A percentile compares a stretch with the other conserved stretches of the same genome.
These are phyloP conservation scores for Chrysomela aeneicollis DNA, from an alignment of 2,888 invertebrate genomes.

Conservation along the genomic window DNA sequence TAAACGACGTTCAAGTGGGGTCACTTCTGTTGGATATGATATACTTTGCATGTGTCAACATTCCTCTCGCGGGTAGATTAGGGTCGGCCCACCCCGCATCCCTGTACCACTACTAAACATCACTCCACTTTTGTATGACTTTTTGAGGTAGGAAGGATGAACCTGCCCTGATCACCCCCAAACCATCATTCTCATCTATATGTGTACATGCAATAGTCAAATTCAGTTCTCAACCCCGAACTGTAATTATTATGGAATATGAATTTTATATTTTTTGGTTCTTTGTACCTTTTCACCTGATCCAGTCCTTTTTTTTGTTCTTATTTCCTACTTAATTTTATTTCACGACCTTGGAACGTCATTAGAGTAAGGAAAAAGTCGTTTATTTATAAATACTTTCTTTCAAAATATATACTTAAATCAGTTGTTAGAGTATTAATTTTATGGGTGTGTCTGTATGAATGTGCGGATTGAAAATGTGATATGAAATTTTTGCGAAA, in stretches of 20 bases:
- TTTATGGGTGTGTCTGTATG: constrained; percentile 47
- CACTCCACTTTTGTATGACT: constrained; percentile 52
- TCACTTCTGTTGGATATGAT: constrained; percentile 13
- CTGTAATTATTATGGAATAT: constrained; percentile 35
- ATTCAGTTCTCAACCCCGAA: constrained; percentile 40
- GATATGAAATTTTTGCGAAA: constrained; percentile 49
- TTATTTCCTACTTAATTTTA: constrained; percentile 48
- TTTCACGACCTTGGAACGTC: constrained; percentile 52
- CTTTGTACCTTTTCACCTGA: constrained; percentile 51
- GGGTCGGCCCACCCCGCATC: constrained; percentile 41
- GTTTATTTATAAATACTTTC: constrained; percentile 59
- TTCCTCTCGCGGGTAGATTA: constrained; percentile 55
- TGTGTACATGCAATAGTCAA: constrained; percentile 55
- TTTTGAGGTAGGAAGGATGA: constrained; percentile 47
- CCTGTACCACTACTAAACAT: constrained; percentile 43
- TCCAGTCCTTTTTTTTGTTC: constrained; percentile 37
- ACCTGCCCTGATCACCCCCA: constrained; percentile 51
- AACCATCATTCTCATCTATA: constrained; percentile 51
- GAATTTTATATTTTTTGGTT: constrained; percentile 42
- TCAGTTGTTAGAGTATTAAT: constrained; percentile 50
- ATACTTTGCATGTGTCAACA: constrained; percentile 56
- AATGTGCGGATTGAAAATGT: constrained; percentile 50
- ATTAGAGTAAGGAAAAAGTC: constrained; percentile 53
- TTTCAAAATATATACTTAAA: constrained; percentile 56
- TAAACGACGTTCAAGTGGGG: constrained; percentile 5